phyloP scores from a whole-genome alignment of 1,140 invertebrate species.

The Aphaenogaster ashmeadi region DNA sequence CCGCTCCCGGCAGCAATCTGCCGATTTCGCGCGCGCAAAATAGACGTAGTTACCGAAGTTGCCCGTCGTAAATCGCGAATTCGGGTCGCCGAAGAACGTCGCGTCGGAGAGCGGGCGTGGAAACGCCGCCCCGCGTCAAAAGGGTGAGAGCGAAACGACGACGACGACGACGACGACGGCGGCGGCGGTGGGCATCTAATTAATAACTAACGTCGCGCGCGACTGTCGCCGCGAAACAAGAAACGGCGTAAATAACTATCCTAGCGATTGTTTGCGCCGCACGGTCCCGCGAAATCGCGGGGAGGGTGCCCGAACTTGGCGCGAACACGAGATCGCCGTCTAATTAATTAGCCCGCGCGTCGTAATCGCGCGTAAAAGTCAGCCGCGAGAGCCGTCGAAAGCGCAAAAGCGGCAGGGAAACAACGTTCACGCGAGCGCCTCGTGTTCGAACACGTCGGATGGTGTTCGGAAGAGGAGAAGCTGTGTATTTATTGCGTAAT shows the following conservation, averaged over 20 bases:
- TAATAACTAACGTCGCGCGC: slow-evolving; percentile 62
- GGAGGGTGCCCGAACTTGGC: slow-evolving; percentile 13
- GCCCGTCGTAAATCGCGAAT: slow-evolving; percentile 61
- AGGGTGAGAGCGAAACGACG: slow-evolving; percentile 40
- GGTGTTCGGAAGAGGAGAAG: background rate
- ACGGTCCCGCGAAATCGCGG: slow-evolving; percentile 13
- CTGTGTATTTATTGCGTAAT: slow-evolving; percentile 26
- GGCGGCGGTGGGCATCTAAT: slow-evolving; percentile 56
- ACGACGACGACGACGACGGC: background rate
- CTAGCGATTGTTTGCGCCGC: slow-evolving; percentile 47
- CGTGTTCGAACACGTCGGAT: background rate
- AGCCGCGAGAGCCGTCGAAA: background rate
- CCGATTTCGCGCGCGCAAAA: slow-evolving; percentile 52
- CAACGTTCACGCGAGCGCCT: background rate
- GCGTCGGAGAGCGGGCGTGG: background rate
- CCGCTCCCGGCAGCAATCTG: slow-evolving; percentile 41
- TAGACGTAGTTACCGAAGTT: slow-evolving; percentile 62
- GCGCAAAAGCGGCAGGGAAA: background rate
- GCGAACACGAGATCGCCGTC: slow-evolving; percentile 29
- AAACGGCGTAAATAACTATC: slow-evolving; percentile 56
- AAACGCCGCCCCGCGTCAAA: slow-evolving; percentile 16
- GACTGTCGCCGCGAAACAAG: slow-evolving; percentile 58
- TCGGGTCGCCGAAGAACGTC: slow-evolving; percentile 19
- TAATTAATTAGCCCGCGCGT: slow-evolving; percentile 51
- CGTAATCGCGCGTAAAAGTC: slow-evolving; percentile 44